These are phyloP conservation scores for Oreonectes daqikongensis DNA, from an alignment of 2,797 vertebrate species.

Conservation along the genomic window DNA sequence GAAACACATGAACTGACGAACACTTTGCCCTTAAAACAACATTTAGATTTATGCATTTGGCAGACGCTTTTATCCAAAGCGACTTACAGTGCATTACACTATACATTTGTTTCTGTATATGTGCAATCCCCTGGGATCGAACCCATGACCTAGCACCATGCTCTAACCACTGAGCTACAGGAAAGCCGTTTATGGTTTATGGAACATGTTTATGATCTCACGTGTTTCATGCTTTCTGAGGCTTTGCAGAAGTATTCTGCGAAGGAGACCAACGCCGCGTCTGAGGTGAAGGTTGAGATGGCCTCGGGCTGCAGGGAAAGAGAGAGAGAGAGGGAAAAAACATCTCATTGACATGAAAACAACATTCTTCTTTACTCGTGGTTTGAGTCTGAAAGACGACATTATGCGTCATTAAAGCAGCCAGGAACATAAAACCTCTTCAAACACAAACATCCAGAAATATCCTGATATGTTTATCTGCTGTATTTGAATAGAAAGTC, in stretches of 20 bases:
- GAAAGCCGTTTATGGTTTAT: too few relatives aligned
- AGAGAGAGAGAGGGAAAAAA: conserved; percentile 35
- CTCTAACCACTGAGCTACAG: too few relatives aligned
- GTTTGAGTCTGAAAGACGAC: background rate
- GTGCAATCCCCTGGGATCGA: too few relatives aligned
- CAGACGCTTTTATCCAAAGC: too few relatives aligned
- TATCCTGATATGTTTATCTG: background rate
- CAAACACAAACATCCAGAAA: conserved; percentile 12
- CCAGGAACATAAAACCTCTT: background rate
- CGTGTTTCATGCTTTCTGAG: conserved; percentile 84
- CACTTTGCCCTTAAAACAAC: conserved; percentile 1
- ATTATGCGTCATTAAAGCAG: conserved; percentile 9
- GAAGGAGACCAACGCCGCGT: conserved; percentile 91
- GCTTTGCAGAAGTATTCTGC: conserved; percentile 95
- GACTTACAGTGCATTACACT: too few relatives aligned
- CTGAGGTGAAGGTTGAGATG: conserved; percentile 94
- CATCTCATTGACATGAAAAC: conserved; percentile 13
- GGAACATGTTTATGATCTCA: conserved; percentile 67
- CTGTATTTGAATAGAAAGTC: background rate
- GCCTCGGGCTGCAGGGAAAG: conserved; percentile 98
- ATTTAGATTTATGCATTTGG: too few relatives aligned
- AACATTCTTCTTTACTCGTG: background rate
- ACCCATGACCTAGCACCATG: too few relatives aligned
- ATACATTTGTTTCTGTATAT: too few relatives aligned
- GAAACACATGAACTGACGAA: background rate